Base-by-base conservation (phyloP, 2,113 vertebrate species). In the Taurulus bubalis region DNA sequence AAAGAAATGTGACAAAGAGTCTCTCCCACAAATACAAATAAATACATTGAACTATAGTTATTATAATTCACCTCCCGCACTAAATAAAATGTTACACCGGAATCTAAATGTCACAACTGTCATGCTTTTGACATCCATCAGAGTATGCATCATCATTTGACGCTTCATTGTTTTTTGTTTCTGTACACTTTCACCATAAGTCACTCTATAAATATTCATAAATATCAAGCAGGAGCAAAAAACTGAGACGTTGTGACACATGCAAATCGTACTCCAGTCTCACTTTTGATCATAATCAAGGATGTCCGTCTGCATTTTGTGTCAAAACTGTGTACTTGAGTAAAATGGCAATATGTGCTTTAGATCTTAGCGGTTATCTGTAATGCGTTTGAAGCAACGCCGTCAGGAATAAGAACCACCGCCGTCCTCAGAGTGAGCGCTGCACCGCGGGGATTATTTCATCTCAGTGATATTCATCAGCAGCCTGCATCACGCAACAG, bases 391-490 rank as follows among this genome's bases (percentile, higher is more conserved):
- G 68, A 83, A 75, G 73, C 42, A 1, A 49, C 0, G 28, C 38
- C 1, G 67, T 40, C 47, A 36, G 38, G 45, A 85, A 42, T 40
- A 47, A 76, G 79, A 49, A 58, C 49, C 67, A 51, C 67, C 24
- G 34, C 60, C 6, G 58, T 75, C n/a, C 75, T 56, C 70, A 3
- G 66, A 72, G 63, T 59, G 73, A 85, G 74, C 59, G 0, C 30
- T 1, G 72, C 62, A 18, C 56, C 53, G 3, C 49, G 0, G 63
- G 65, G 56, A 34, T 34, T 32, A 15, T 78, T 81, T 80, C 36
- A 81, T 80, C 87, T 81, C 6, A 1, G 64, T 6, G 80, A 84
- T 83, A 79, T 64, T 69, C 67, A 88, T 87, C 82, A 85, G 45
- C 59, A 53, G 62, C 71, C 70, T 20, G n/a, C 10, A 36, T 85